Evolutionary conservation across 2,113 vertebrate genomes (phyloP).

Genomic region (Lates calcarifer): DNA sequence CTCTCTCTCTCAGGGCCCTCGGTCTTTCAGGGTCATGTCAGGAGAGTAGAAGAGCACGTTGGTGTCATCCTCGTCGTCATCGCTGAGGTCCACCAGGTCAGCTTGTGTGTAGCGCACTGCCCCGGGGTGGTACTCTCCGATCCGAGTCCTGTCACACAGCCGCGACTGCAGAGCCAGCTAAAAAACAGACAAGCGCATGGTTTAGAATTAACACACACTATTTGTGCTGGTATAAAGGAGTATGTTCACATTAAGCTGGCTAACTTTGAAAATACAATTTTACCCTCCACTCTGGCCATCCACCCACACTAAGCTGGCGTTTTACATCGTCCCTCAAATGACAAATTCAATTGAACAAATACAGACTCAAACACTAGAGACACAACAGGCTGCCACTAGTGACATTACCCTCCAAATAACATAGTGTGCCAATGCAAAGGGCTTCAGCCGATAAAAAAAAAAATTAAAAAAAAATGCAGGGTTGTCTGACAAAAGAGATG

Average conservation of each 20-base stretch:
- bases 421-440: background rate
- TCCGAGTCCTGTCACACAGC: conserved; percentile 84
- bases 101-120: conserved; percentile 78
- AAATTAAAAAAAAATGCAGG: background rate
- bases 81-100: conserved; percentile 76
- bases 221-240: background rate
- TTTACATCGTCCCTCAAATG: background rate
- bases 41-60: conserved; percentile 87
- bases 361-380: background rate
- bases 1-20: conserved; percentile 81
- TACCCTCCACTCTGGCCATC: background rate
- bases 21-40: conserved; percentile 86
- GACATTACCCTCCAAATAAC: background rate
- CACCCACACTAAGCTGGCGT: background rate
- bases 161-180: conserved; percentile 87
- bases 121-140: conserved; percentile 84
- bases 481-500: background rate
- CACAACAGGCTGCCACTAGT: background rate
- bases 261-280: background rate
- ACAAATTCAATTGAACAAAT: conserved; percentile 1
- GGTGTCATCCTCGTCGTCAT: conserved; percentile 85
- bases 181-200: conserved; percentile 37
- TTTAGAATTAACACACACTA: conserved; percentile 24
- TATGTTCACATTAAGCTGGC: background rate
- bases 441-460: background rate